Conservation (phyloP, 2,888 invertebrate species). For the Erpobdella octoculata region DNA sequence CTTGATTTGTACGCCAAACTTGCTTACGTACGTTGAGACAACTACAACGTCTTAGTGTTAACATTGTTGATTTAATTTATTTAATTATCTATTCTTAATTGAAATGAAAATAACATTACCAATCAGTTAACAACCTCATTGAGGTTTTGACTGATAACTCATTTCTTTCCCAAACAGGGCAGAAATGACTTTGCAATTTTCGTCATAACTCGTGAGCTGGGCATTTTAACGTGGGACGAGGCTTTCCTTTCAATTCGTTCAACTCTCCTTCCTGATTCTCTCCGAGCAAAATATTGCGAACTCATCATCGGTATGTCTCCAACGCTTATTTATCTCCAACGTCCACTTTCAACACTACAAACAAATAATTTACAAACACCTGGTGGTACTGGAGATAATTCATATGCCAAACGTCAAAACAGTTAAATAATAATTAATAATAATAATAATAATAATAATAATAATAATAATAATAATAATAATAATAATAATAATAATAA, state of each 20-base stretch:
- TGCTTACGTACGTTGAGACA: slow-evolving; percentile 43
- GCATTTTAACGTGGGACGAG: slow-evolving; percentile 52
- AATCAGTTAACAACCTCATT: neutral
- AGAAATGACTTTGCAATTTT: slow-evolving; percentile 51
- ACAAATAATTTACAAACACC: no score
- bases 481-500: no score
- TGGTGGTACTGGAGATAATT: neutral
- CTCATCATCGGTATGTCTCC: slow-evolving; percentile 50
- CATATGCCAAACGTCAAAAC: slow-evolving; percentile 18
- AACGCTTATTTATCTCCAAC: no score
- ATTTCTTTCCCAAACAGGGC: slow-evolving; percentile 42
- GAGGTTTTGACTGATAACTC: neutral
- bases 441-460: neutral
- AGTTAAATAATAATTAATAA: neutral
- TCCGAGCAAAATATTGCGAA: slow-evolving; percentile 52
- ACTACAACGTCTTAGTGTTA: neutral
- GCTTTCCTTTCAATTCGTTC: slow-evolving; percentile 49
- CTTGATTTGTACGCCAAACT: slow-evolving; percentile 50
- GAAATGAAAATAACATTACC: neutral
- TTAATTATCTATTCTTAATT: neutral
- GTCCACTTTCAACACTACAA: no score
- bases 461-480: no score
- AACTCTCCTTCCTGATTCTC: slow-evolving; percentile 48
- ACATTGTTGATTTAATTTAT: neutral
- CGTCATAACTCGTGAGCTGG: slow-evolving; percentile 50